Conservation (phyloP, 37 sponge, comb jelly and placozoan genomes). For the Bolinopsis microptera region DNA sequence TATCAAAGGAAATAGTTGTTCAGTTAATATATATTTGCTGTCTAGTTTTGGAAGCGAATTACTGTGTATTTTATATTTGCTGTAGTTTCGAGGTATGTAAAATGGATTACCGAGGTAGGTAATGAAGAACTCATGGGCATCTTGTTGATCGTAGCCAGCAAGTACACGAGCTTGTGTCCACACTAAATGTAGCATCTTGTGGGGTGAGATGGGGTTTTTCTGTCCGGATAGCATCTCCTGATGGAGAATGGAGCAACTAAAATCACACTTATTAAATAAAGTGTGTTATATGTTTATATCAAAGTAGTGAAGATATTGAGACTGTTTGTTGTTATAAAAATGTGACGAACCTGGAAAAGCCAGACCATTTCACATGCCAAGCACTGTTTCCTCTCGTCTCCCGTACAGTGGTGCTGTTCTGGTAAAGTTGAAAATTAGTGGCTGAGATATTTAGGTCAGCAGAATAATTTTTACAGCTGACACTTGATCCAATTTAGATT, state of each 20-base stretch:
- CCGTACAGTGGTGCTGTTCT: slow-evolving; percentile 72
- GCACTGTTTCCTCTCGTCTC: slow-evolving; percentile 67
- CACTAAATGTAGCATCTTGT: slow-evolving; percentile 85
- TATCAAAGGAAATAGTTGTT: no score
- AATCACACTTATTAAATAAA: no score
- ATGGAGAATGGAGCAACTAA: not conserved
- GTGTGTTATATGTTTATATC: not conserved
- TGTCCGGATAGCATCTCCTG: slow-evolving; percentile 86
- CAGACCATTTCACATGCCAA: slow-evolving; percentile 92
- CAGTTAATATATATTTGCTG: no score
- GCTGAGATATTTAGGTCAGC: no score
- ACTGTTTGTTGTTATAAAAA: no score
- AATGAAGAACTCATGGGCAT: slow-evolving; percentile 99
- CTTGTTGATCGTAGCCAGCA: slow-evolving; percentile 99
- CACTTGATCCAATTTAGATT: no score
- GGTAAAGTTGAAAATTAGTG: no score
- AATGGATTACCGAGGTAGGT: slow-evolving; percentile 58
- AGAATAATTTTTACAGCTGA: no score
- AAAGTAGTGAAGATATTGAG: slow-evolving; percentile 12
- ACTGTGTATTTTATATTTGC: no score
- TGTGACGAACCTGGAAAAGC: slow-evolving; percentile 89
- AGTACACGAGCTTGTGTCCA: slow-evolving; percentile 95
- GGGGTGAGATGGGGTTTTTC: slow-evolving; percentile 79
- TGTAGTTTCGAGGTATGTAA: no score
- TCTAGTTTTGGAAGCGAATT: no score